Base-by-base conservation (phyloP, 2,113 vertebrate species). In the Pseudolaguvia tuberculata region DNA sequence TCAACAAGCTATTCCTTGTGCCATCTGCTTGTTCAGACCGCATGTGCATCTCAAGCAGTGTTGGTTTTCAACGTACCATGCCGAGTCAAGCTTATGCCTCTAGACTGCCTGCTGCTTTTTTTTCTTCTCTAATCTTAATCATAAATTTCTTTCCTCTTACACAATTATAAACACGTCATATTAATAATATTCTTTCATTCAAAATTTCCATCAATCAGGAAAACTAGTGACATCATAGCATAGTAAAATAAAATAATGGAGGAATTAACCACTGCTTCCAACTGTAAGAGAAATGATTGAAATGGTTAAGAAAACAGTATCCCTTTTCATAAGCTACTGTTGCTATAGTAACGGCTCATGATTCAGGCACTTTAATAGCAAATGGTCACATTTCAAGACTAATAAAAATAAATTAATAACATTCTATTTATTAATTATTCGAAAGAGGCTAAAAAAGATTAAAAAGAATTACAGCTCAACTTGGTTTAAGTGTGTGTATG, bases 21-120 rank as follows among this genome's bases (percentile, higher is more conserved):
- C 67, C 39, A 18, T 70, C 27, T 77, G 55, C 66, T 69, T 70
- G 65, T 78, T 70, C 71, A 66, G 27, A 73, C 51, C 13, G 75
- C 57, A 29, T 63, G 66, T 59, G 53, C 62, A 59, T 52, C 52
- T 61, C 67, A 75, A 21, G 39, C 42, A 20, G 6, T 77, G 63
- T 25, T 80, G 58, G 45, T 69, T 72, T 53, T 68, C 27, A 73
- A 53, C 48, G 74, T 72, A 25, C 39, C 39, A 65, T 72, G 4
- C 15, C 13, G n/a, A 31, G 47, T 47, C 50, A 68, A 35, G 15
- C 42, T 62, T 55, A 31, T 62, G 48, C 66, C 25, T 4, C 55
- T 76, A 39, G 14, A 59, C 69, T 35, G 57, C 65, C 74, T 76
- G 65, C 45, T 76, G 55, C 70, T 47, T 69, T 76, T 35, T 63